Base-by-base conservation (phyloP, 1,140 invertebrate genomes). In the Wiebesia pumilae region DNA sequence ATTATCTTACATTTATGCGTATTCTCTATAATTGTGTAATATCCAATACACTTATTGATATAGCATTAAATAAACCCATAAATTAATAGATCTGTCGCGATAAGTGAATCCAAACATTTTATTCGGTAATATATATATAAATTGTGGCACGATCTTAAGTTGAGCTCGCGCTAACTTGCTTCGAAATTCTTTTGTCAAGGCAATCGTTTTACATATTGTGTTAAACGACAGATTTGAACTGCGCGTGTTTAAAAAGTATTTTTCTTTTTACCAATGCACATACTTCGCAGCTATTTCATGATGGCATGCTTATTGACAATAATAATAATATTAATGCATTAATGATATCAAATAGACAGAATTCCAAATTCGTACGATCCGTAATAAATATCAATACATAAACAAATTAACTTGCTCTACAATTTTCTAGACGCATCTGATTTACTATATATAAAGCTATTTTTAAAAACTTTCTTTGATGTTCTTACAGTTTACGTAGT, bases 371-470 rank as follows among this genome's bases (percentile, higher is more conserved):
- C 33, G 38, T 47, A 81, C 35, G 40, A 51, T 77, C 21, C n/a
- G 51, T 81, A 75, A 81, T 77, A 82, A 86, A 69, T 67, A 47
- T 69, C 38, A 69, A 86, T 83, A 40, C 81, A 40, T 67, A 83
- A 86, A 86, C 67, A 69, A 86, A 83, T 85, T n/a, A 79, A 83
- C 19, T 82, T 30, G 47, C 4, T 62, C 43, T 86, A 78, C 33
- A 69, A 58, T 47, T 81, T 62, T 86, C 65, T 81, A 81, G 43
- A 78, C 85, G 62, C 67, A 71, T 69, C 83, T 78, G 79, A 24
- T 83, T 62, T 83, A 83, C 54, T 86, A 83, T 86, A 87, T 87
- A 87, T 83, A 87, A 87, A 87, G 81, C 81, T 87, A 87, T 78
- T 83, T 43, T 80, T 78, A 43, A 87, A 87, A 81, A 87, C 86